Evolutionary conservation across 2,888 invertebrate genomes (phyloP), one percentile per base, ranked within the genome.

Genomic region (Drosophila siamana): DNA sequence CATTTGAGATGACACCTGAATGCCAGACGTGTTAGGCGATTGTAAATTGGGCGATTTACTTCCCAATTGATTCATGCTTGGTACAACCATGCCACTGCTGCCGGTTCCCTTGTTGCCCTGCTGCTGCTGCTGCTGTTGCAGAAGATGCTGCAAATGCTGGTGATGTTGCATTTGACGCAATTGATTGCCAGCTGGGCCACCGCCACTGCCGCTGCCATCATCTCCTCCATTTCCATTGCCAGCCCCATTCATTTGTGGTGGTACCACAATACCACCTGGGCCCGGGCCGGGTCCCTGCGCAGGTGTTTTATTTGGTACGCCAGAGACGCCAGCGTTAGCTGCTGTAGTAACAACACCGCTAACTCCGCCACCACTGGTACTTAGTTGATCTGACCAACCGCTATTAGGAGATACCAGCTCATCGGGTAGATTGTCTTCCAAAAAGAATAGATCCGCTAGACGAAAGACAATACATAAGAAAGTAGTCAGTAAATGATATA

Each of bases 391-490:
- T 33, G 95, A 95, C 96, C 97, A 97, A 70, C 88, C 89, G 83
- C 95, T 95, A 79, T 95, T 94, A 63, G 95, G 94, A 57, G 94
- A 94, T 92, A 97, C 96, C 80, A 98, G 93, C 93, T 98, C 98
- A 93, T 98, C 97, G 46, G 98, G 98, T 86, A 98, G 94, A 93
- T 97, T 96, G 93, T 97, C 97, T 93, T 98, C 98, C 92, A 98
- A 94, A 93, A 97, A 96, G 73, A 84, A 96, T 94, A 97, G 96
- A 93, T 96, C 96, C 81, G 96, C 95, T 92, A 96, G 95, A 92
- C 5, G 13, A n/a, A 52, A 52, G 4, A 0, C 2, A 7, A 24
- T 19, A 24, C 5, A 96, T n/a, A 26, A 22, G 38, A 46, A 13
- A 38, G 13, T 3, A 3, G n/a, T 46, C 0, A 48, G 30, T 19